Conservation (phyloP, 2,113 vertebrate species). For the Pteruthius melanotis region DNA sequence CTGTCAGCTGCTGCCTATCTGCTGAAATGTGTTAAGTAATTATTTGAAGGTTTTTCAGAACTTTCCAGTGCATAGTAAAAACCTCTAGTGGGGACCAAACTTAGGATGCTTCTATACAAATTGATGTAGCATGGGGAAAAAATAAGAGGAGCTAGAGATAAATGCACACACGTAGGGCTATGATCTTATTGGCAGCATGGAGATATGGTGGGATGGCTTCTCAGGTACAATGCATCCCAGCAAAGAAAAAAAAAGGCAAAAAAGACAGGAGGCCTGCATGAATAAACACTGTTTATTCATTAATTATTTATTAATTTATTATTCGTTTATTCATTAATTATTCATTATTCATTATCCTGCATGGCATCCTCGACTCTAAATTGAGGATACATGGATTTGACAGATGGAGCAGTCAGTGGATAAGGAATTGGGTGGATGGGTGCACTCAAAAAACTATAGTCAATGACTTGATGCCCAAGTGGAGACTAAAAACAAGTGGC, state of each 20-base stretch:
- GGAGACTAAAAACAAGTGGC: background rate
- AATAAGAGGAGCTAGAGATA: background rate
- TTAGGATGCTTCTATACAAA: background rate
- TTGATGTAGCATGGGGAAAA: too few species aligned
- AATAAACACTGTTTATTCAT: background rate
- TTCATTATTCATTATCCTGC: too few species aligned
- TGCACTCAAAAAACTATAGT: background rate
- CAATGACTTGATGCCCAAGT: background rate
- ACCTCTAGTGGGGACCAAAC: background rate
- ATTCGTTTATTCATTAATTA: too few species aligned
- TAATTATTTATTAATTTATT: too few species aligned
- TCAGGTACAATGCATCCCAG: background rate
- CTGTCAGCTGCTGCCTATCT: background rate
- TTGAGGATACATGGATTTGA: background rate
- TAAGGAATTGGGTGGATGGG: background rate
- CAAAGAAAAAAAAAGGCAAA: background rate
- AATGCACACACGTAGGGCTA: too few species aligned
- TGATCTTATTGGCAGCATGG: background rate
- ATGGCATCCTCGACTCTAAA: background rate
- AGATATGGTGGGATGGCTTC: background rate
- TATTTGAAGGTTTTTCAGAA: background rate
- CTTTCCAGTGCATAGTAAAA: background rate
- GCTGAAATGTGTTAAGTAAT: background rate
- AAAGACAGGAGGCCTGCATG: background rate
- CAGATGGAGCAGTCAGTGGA: background rate